These are phyloP conservation scores for Alces alces DNA, from an alignment of 2,113 vertebrate species.

Conservation along the genomic window DNA sequence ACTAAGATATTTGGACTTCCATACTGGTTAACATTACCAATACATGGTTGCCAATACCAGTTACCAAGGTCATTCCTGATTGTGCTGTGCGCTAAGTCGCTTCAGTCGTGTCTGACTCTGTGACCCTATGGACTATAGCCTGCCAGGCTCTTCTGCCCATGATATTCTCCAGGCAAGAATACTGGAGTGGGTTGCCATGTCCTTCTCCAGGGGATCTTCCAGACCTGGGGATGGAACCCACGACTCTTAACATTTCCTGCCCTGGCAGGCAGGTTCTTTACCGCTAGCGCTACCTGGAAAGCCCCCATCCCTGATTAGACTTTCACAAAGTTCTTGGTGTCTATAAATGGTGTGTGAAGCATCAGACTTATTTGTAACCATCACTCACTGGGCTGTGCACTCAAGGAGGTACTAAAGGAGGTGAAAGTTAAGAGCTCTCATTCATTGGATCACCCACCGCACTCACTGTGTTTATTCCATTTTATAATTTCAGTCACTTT, in stretches of 20 bases:
- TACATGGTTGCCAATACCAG: background rate
- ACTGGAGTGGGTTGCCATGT: background rate
- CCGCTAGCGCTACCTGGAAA: background rate
- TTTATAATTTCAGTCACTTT: constrained; percentile 38
- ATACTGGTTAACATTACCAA: background rate
- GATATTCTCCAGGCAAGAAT: background rate
- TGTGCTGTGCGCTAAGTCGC: rapidly evolving
- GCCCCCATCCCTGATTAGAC: background rate
- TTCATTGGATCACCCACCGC: background rate
- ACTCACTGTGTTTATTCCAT: constrained; percentile 8
- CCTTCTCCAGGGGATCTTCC: background rate
- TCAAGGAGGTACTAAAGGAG: background rate
- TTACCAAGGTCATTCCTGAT: background rate
- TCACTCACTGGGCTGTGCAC: background rate
- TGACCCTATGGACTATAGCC: background rate
- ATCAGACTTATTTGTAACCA: background rate
- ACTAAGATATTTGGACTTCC: background rate
- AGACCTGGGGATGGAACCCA: background rate
- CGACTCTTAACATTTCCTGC: background rate
- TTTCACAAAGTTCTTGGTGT: background rate
- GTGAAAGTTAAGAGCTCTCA: background rate
- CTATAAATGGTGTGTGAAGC: background rate
- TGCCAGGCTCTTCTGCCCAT: background rate
- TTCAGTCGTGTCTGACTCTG: background rate
- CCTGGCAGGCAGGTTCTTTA: background rate